phyloP scores from a whole-genome alignment of 2,888 invertebrate species.

The Dryocosmus kuriphilus region DNA sequence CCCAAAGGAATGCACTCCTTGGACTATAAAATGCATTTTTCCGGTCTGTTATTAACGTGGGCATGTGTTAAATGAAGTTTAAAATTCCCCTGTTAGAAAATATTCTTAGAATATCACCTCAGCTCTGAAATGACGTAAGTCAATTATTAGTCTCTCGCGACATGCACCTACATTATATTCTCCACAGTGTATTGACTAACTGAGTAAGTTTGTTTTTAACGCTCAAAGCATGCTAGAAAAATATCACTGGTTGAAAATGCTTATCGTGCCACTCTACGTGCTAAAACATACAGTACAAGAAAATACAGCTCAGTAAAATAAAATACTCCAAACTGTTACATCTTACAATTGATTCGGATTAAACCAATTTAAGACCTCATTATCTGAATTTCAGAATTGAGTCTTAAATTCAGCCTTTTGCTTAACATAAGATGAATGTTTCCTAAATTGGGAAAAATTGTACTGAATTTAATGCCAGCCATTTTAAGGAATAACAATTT shows the following conservation, averaged over 20 bases:
- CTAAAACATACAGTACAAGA: constrained; percentile 6
- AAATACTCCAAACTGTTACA: too few relatives aligned
- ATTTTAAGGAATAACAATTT: too few relatives aligned
- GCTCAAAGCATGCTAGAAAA: constrained; percentile 35
- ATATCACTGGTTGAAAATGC: constrained; percentile 36
- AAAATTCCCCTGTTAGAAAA: background rate
- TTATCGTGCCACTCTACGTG: constrained; percentile 40
- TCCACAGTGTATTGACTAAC: constrained; percentile 46
- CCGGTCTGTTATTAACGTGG: too few relatives aligned
- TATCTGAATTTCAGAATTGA: too few relatives aligned
- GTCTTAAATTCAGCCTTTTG: too few relatives aligned
- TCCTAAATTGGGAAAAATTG: too few relatives aligned
- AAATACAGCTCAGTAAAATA: too few relatives aligned
- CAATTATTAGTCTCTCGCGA: constrained; percentile 44
- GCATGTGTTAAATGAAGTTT: background rate
- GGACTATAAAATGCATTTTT: too few relatives aligned
- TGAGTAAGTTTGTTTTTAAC: constrained; percentile 28
- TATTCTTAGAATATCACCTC: constrained; percentile 11
- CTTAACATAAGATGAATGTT: too few relatives aligned
- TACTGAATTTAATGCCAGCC: too few relatives aligned
- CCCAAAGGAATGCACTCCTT: background rate
- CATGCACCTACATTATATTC: constrained; percentile 31
- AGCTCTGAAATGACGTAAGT: constrained; percentile 21
- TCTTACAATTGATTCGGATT: too few relatives aligned
- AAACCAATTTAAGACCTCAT: too few relatives aligned